Conservation (phyloP, 2,888 invertebrate genomes). For the Callimorpha dominula region DNA sequence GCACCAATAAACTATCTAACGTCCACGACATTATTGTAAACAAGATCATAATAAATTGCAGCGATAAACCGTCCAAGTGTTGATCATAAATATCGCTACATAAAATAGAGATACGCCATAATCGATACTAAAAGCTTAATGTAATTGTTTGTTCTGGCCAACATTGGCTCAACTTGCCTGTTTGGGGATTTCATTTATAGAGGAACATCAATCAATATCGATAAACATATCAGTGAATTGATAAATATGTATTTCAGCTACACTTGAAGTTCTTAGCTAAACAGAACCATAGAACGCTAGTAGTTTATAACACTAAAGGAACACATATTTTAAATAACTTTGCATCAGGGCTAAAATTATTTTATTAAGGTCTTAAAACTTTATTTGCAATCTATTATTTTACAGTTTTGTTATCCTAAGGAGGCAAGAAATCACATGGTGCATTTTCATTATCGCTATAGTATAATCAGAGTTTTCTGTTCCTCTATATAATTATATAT, state of each 20-base stretch:
- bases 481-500: too few species aligned
- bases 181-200: constrained; percentile 30
- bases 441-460: too few species aligned
- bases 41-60: constrained; percentile 52
- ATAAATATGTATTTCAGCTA: not conserved
- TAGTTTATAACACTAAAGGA: too few species aligned
- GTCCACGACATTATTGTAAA: constrained; percentile 38
- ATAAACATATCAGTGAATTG: constrained; percentile 31
- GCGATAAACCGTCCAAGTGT: constrained; percentile 48
- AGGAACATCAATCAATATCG: constrained; percentile 27
- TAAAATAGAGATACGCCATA: constrained; percentile 43
- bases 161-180: constrained; percentile 36
- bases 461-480: too few species aligned
- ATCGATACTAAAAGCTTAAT: constrained; percentile 48
- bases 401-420: too few species aligned
- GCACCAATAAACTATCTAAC: constrained; percentile 27
- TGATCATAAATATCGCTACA: constrained; percentile 45
- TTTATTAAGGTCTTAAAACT: too few species aligned
- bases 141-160: constrained; percentile 47
- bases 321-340: too few species aligned
- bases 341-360: too few species aligned
- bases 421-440: too few species aligned
- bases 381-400: too few species aligned
- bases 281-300: too few species aligned
- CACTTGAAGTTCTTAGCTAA: not conserved